Base-by-base conservation (phyloP, 1,140 invertebrate genomes). In the Adelges cooleyi region DNA sequence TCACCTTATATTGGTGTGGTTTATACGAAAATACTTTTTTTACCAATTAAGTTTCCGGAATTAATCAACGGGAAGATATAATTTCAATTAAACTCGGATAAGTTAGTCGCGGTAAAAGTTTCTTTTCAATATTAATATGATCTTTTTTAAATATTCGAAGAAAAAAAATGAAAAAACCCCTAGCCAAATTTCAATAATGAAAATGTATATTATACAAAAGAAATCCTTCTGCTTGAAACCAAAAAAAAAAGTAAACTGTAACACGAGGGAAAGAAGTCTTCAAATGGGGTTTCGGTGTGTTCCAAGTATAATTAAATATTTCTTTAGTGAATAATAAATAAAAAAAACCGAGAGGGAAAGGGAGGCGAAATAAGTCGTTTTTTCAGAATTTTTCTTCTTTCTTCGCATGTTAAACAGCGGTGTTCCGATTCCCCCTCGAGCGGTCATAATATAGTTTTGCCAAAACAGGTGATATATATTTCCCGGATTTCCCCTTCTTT, bases 391-490 rank as follows among this genome's bases (percentile, higher is more conserved):
- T n/a, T n/a, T n/a, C n/a, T n/a, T n/a, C n/a, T n/a, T n/a, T n/a
- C n/a, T n/a, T n/a, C n/a, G n/a, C n/a, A n/a, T n/a, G n/a, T n/a
- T n/a, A n/a, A n/a, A n/a, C 25, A n/a, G 23, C 27, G 50, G 25
- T 27, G 25, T 52, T 18, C 1, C 23, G 23, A 25, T 51, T 29
- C 27, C 6, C 27, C 44, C 44, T 8, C n/a, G n/a, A n/a, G n/a
- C n/a, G n/a, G n/a, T n/a, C n/a, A n/a, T n/a, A n/a, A 38, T 38
- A 22, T 54, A 38, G 25, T 59, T 42, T 59, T n/a, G 54, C 40
- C 40, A 10, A 13, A n/a, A n/a, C n/a, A 44, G 15, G 44, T 59
- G 40, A 59, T 59, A 25, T 44, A 59, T 59, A 18, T n/a, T 33
- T 33, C 11, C 29, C 29, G 5, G 5, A 33, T 17, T 29, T 29